Evolutionary conservation across 2,113 vertebrate species (phyloP).

Genomic region (Callospermophilus lateralis): DNA sequence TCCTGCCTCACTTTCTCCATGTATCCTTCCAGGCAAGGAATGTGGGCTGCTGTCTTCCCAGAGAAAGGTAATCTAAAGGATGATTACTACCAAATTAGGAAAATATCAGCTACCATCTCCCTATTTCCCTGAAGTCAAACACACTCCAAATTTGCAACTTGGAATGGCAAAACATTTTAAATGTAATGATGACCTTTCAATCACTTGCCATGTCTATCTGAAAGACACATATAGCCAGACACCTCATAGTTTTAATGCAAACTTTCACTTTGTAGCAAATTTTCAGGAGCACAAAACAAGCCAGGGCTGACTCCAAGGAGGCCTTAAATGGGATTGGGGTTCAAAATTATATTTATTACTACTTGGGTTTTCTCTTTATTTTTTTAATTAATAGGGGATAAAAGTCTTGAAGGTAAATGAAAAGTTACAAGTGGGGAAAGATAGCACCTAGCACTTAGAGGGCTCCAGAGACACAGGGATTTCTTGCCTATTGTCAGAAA

Average conservation of each 20-base stretch:
- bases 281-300: background rate
- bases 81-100: conserved; percentile 39
- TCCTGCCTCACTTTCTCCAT: background rate
- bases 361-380: conserved; percentile 21
- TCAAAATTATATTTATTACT: conserved; percentile 11
- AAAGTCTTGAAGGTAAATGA: background rate
- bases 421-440: conserved; percentile 23
- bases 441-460: background rate
- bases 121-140: conserved; percentile 55
- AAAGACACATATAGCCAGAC: conserved; percentile 29
- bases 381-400: conserved; percentile 36
- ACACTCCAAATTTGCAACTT: conserved; percentile 51
- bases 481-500: conserved; percentile 49
- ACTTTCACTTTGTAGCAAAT: background rate
- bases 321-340: background rate
- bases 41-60: background rate
- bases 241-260: background rate
- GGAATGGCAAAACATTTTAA: conserved; percentile 61
- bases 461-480: background rate
- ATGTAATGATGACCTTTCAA: conserved; percentile 53
- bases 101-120: conserved; percentile 6
- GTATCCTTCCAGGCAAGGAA: background rate
- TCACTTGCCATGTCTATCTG: conserved; percentile 49
- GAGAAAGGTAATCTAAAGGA: conserved; percentile 9
- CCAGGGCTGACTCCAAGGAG: background rate